A percentile compares a stretch with the other conserved stretches of the same genome.
Evolutionary conservation across 2,113 vertebrate genomes (phyloP).

Genomic region (Pionites leucogaster): DNA sequence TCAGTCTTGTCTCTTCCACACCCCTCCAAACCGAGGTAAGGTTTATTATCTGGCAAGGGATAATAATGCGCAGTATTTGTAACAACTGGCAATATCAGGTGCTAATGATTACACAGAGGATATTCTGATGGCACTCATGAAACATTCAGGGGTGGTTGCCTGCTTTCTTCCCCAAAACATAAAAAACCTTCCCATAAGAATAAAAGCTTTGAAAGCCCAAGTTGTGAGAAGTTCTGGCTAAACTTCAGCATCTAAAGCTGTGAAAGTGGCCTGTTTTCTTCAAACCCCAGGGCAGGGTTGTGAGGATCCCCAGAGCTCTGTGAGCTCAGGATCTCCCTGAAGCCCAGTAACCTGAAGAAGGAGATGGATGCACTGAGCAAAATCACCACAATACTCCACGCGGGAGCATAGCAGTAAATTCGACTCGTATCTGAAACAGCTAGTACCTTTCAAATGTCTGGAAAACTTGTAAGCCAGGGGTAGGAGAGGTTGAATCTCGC

Average conservation of each 20-base stretch:
- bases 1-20: background rate
- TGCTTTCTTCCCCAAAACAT: background rate
- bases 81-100: background rate
- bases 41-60: background rate
- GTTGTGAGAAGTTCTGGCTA: background rate
- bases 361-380: background rate
- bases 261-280: background rate
- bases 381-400: background rate
- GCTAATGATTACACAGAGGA: background rate
- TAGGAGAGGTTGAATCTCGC: background rate
- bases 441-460: background rate
- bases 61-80: background rate
- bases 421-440: background rate
- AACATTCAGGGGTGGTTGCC: background rate
- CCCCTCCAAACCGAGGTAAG: background rate
- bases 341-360: background rate
- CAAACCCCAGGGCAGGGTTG: fast-evolving
- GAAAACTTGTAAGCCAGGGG: background rate
- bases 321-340: background rate
- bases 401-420: background rate
- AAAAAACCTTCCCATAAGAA: background rate
- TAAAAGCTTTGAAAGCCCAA: background rate
- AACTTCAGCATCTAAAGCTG: background rate
- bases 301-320: background rate
- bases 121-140: background rate